Evolutionary conservation across 2,113 vertebrate species (phyloP).

Genomic region (Tonatia bakeri): DNA sequence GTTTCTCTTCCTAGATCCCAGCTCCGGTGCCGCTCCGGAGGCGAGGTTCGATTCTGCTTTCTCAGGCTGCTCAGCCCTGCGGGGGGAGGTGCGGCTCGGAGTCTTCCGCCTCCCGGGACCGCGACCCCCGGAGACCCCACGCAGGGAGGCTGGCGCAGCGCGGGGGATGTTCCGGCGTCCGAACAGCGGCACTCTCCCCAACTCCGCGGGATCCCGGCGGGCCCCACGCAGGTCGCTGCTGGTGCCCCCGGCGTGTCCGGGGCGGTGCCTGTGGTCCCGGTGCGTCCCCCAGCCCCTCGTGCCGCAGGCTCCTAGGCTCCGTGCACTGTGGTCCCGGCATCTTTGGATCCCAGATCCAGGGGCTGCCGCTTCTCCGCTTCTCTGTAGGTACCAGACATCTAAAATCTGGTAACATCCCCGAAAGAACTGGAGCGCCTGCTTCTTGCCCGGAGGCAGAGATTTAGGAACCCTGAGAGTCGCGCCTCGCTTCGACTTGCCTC

Average conservation of each 20-base stretch:
- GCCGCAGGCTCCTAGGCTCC: not conserved
- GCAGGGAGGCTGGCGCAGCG: not conserved
- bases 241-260: not conserved
- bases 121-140: not conserved
- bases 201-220: not conserved
- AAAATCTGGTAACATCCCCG: not conserved
- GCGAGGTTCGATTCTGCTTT: slow-evolving; percentile 38
- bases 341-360: not conserved
- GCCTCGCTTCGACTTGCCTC: not conserved
- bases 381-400: not conserved
- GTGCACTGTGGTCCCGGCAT: too few relatives aligned
- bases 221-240: not conserved
- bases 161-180: not conserved
- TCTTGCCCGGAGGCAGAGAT: not conserved
- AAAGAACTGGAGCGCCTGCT: not conserved
- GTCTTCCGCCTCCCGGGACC: not conserved
- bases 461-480: not conserved
- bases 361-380: not conserved
- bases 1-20: slow-evolving; percentile 56
- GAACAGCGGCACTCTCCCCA: not conserved
- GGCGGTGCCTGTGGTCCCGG: not conserved
- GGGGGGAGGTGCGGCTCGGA: not conserved
- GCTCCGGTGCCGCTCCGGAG: not conserved
- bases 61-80: accelerated
- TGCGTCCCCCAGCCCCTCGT: not conserved